Percentiles rank a stretch among this genome's conserved stretches.
Evolutionary conservation across 1,140 invertebrate genomes (phyloP).

Genomic region (Macrostomum lignano): DNA sequence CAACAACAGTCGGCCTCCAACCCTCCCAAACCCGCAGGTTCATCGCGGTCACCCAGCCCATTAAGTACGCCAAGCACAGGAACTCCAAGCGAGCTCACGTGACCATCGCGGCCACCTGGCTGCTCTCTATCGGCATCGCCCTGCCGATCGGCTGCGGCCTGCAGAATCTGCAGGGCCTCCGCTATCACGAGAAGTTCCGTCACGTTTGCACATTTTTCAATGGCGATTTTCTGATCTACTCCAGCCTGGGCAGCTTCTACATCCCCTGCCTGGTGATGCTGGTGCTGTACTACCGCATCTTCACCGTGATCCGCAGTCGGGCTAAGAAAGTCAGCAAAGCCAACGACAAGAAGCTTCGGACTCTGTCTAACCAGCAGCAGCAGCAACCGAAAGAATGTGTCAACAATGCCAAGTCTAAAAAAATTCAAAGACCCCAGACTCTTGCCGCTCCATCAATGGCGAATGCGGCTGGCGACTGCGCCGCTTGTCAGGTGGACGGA

Average conservation of each 20-base stretch:
- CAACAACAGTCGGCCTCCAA: no score
- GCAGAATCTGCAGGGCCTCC: conserved; percentile 33
- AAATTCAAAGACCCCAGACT: no score
- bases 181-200: conserved; percentile 10
- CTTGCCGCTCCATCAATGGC: no score
- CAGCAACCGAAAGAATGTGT: no score
- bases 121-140: conserved; percentile 76
- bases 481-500: no score
- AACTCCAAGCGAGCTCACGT: conserved; percentile 72
- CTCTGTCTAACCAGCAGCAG: no score
- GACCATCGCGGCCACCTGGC: conserved; percentile 82
- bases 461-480: no score
- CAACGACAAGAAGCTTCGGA: no score
- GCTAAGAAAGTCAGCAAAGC: no score
- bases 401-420: no score
- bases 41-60: conserved; percentile 88
- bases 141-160: conserved; percentile 76
- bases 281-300: conserved; percentile 88
- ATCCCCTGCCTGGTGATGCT: conserved; percentile 96
- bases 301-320: conserved; percentile 51
- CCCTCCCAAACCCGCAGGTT: no score
- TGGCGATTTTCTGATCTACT: conserved; percentile 85
- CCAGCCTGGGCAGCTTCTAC: conserved; percentile 87
- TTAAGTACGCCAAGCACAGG: conserved; percentile 93
- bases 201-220: conserved; percentile 74